phyloP scores from a whole-genome alignment of 2,797 vertebrate genomes.

The Avahi laniger region DNA sequence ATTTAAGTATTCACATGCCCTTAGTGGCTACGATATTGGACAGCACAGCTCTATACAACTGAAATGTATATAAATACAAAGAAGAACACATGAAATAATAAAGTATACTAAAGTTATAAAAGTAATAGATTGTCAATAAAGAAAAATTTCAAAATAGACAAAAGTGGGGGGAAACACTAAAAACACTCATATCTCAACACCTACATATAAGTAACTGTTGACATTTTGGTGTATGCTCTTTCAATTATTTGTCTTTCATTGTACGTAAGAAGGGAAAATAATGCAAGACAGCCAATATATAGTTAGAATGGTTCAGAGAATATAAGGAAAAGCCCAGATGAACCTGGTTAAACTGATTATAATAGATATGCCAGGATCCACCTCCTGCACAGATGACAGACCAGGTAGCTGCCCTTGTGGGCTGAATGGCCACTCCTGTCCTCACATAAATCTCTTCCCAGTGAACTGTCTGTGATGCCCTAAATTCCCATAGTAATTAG shows the following conservation, averaged over 20 bases:
- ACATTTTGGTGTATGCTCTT: not conserved
- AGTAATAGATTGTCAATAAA: not conserved
- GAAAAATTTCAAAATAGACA: not conserved
- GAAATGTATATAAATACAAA: not conserved
- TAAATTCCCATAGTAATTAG: not conserved
- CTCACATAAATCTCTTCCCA: not conserved
- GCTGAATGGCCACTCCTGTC: not conserved
- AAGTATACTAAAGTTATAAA: constrained; percentile 5
- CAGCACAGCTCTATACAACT: not conserved
- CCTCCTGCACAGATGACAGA: not conserved
- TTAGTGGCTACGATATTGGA: not conserved
- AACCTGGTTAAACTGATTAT: not conserved
- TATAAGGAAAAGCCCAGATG: not conserved
- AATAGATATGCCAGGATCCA: not conserved
- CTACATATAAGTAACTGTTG: not conserved
- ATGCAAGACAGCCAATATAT: not conserved
- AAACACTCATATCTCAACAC: not conserved
- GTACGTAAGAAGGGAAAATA: not conserved
- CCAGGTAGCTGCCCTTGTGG: not conserved
- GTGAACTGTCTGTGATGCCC: not conserved
- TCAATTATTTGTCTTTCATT: not conserved
- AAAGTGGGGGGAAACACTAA: not conserved
- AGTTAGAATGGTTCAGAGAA: not conserved
- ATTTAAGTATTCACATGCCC: not conserved
- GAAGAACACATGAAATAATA: not conserved